A percentile compares a stretch with the other conserved stretches of the same genome.
Evolutionary conservation across 1,140 invertebrate species (phyloP).

Genomic region (Eurosta solidaginis): DNA sequence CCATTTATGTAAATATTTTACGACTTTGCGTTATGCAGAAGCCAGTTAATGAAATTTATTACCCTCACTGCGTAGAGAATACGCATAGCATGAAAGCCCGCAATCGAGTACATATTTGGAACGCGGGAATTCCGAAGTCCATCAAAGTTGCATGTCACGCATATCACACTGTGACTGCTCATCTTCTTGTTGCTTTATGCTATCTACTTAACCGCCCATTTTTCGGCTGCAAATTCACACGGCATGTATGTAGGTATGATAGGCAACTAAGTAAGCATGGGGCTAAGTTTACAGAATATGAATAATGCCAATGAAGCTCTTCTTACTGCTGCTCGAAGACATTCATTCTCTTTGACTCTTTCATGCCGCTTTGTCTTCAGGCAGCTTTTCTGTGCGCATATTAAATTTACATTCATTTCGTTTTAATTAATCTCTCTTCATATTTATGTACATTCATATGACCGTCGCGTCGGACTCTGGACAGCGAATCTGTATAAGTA

Average conservation of each 20-base stretch:
- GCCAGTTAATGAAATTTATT: slow-evolving; percentile 27
- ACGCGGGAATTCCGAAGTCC: not conserved
- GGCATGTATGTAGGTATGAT: too few species aligned
- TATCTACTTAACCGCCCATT: not conserved
- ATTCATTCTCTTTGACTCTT: not conserved
- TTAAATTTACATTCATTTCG: slow-evolving; percentile 37
- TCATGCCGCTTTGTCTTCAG: not conserved
- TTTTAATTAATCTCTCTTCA: slow-evolving; percentile 33
- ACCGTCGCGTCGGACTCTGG: not conserved
- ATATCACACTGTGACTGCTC: slow-evolving; percentile 9
- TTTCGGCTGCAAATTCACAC: too few species aligned
- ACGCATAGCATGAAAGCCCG: not conserved
- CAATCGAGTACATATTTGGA: not conserved
- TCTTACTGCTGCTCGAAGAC: not conserved
- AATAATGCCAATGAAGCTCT: not conserved
- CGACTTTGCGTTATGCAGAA: slow-evolving; percentile 11
- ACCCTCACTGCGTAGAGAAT: not conserved
- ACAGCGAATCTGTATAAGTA: not conserved
- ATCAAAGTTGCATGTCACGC: slow-evolving; percentile 23
- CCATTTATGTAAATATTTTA: not conserved
- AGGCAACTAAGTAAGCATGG: not conserved
- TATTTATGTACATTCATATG: not conserved
- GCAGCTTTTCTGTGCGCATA: not conserved
- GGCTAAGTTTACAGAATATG: too few species aligned
- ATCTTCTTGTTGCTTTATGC: not conserved